Conservation (phyloP, 2,113 vertebrate genomes). For the Seriola rivoliana region DNA sequence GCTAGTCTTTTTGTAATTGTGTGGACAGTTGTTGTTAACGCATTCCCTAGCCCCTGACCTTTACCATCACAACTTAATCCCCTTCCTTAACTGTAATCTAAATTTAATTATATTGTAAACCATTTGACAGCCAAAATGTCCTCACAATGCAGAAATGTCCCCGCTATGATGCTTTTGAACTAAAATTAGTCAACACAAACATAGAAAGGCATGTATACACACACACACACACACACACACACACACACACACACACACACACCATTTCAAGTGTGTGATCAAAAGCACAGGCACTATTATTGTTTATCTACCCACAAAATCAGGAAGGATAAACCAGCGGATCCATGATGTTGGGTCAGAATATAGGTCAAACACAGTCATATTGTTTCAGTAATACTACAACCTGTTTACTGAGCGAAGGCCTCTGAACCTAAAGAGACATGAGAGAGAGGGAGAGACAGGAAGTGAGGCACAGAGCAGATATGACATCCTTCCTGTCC, state of each 20-base stretch:
- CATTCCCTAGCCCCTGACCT: neutral
- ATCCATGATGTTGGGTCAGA: conserved; percentile 27
- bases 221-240: neutral
- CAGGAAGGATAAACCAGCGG: conserved; percentile 38
- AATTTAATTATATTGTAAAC: neutral
- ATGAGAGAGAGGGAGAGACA: conserved; percentile 60
- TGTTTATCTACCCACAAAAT: conserved; percentile 40
- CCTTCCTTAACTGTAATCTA: neutral
- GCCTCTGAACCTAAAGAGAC: conserved; percentile 54
- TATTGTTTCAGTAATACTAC: conserved; percentile 43
- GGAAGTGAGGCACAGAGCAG: conserved; percentile 70
- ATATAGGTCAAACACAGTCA: conserved; percentile 31
- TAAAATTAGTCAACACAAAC: conserved; percentile 5
- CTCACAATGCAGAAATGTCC: neutral
- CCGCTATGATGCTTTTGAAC: neutral
- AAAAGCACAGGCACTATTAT: conserved; percentile 25
- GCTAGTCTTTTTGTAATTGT: neutral
- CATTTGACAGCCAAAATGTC: neutral
- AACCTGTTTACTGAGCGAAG: conserved; percentile 37
- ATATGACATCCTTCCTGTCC: conserved; percentile 78
- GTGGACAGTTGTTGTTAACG: neutral
- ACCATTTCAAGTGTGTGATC: conserved; percentile 14
- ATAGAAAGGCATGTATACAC: neutral
- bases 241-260: neutral
- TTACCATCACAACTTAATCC: neutral